A percentile compares a stretch with the other conserved stretches of the same genome.
Evolutionary conservation across 2,888 invertebrate species (phyloP).

Genomic region (Galeruca laticollis): DNA sequence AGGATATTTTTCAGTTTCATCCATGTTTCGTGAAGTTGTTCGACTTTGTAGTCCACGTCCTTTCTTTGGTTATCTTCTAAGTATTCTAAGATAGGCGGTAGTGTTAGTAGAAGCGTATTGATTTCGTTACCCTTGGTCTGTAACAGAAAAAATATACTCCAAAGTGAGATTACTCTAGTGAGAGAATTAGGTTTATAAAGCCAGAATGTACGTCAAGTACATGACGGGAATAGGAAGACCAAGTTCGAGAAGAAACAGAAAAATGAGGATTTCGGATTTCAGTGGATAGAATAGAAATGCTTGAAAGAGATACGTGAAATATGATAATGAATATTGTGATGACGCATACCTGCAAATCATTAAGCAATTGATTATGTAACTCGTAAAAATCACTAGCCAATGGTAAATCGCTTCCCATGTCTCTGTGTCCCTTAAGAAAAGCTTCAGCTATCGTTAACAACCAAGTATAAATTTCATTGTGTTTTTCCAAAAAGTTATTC

Average conservation of each 20-base stretch:
- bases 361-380: conserved; percentile 78
- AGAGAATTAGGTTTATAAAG: no score
- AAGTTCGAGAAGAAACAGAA: no score
- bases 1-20: conserved; percentile 72
- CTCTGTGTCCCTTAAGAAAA: conserved; percentile 78
- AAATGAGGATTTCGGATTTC: no score
- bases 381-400: conserved; percentile 80
- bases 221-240: no score
- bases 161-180: neutral
- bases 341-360: conserved; percentile 79
- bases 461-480: conserved; percentile 81
- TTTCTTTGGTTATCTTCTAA: conserved; percentile 75
- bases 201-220: no score
- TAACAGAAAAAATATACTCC: conserved; percentile 45
- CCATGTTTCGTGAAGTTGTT: conserved; percentile 75
- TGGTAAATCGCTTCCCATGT: conserved; percentile 78
- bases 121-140: conserved; percentile 78
- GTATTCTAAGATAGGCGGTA: conserved; percentile 74
- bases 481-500: conserved; percentile 76
- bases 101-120: conserved; percentile 73
- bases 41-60: conserved; percentile 75
- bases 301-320: no score
- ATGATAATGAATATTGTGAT: no score
- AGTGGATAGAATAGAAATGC: no score
- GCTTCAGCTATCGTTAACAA: conserved; percentile 78